Percentiles rank a stretch among this genome's conserved stretches.
These are phyloP conservation scores for Odontothrips loti DNA, from an alignment of 2,888 invertebrate species.

Conservation along the genomic window DNA sequence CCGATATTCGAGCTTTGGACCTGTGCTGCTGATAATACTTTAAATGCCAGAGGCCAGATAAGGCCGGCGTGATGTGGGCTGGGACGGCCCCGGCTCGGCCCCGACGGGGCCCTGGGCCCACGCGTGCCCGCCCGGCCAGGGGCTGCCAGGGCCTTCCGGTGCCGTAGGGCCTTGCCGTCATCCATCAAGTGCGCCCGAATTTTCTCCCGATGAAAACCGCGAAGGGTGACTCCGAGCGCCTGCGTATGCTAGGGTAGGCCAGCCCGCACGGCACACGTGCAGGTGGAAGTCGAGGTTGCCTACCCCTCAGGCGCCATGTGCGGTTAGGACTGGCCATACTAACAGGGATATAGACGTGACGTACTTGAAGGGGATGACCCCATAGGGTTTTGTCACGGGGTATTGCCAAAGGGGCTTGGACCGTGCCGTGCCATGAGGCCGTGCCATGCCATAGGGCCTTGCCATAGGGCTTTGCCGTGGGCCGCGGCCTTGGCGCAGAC, in stretches of 20 bases:
- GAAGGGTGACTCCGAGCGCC: background rate
- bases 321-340: no score
- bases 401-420: no score
- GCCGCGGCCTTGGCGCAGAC: background rate
- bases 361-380: background rate
- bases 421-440: no score
- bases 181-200: background rate
- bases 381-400: no score
- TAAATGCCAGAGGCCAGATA: slow-evolving; percentile 2
- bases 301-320: background rate
- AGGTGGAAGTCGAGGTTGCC: background rate
- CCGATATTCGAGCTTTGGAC: slow-evolving; percentile 21
- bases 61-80: no score
- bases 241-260: background rate
- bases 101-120: background rate
- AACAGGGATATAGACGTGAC: no score
- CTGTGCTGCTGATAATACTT: slow-evolving; percentile 10
- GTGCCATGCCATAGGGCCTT: no score
- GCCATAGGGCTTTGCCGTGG: no score
- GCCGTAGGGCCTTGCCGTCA: background rate
- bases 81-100: no score
- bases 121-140: background rate
- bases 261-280: background rate
- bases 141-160: no score
- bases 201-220: background rate